Conservation (phyloP, 2,113 vertebrate genomes). For the Oreochromis tanganicae region DNA sequence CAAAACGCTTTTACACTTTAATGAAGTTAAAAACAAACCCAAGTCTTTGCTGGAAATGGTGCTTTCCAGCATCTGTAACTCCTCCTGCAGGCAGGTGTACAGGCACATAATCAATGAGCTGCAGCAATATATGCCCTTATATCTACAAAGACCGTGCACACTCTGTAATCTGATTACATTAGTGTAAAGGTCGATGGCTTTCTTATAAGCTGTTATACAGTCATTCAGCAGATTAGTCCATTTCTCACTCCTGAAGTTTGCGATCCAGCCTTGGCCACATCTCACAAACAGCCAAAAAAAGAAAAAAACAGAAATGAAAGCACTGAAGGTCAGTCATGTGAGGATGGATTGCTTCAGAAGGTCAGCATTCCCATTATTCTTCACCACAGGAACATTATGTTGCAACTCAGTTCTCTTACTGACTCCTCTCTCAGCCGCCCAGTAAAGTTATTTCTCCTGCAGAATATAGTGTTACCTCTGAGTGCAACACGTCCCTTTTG, state of each 20-base stretch:
- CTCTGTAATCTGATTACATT: neutral
- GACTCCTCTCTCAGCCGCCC: neutral
- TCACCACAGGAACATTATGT: conserved; percentile 8
- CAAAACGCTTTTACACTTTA: neutral
- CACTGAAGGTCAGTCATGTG: conserved; percentile 62
- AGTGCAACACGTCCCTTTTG: neutral
- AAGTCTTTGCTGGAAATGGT: neutral
- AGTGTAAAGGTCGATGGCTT: neutral
- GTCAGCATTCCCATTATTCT: conserved; percentile 65
- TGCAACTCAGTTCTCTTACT: conserved; percentile 14
- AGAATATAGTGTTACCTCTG: neutral
- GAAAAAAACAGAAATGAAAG: conserved; percentile 28
- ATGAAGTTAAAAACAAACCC: neutral
- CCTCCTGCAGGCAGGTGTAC: neutral
- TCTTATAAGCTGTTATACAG: neutral
- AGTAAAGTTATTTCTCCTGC: conserved; percentile 3
- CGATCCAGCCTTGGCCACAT: conserved; percentile 21
- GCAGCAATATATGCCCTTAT: neutral
- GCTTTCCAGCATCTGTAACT: neutral
- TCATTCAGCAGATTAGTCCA: neutral
- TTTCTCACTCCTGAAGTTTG: conserved; percentile 1
- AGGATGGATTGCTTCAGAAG: conserved; percentile 57
- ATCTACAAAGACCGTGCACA: neutral
- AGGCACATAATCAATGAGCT: neutral
- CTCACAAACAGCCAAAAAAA: conserved; percentile 8